phyloP scores from a whole-genome alignment of 2,797 vertebrate genomes.

The Sebastes trivittatus region DNA sequence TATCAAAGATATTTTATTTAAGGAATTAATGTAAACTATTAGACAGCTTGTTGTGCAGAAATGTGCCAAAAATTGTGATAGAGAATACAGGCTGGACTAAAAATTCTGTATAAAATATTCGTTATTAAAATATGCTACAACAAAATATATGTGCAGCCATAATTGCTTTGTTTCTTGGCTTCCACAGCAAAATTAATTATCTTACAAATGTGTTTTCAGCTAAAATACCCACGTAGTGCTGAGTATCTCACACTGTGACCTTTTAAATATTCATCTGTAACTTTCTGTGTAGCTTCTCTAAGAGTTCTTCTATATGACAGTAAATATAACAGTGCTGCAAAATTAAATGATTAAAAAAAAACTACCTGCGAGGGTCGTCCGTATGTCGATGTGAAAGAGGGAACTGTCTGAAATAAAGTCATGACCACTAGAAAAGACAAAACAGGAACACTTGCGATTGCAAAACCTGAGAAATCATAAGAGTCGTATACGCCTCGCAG shows the following conservation, averaged over 20 bases:
- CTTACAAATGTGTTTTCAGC: background rate
- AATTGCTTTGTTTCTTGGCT: background rate
- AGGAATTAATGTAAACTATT: background rate
- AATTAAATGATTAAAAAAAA: background rate
- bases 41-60: background rate
- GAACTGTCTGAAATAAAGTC: slow-evolving; percentile 68
- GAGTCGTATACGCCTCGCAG: background rate
- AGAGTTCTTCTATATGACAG: background rate
- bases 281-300: background rate
- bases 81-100: background rate
- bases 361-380: background rate
- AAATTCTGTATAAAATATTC: background rate
- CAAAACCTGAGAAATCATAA: slow-evolving; percentile 65
- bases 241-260: background rate
- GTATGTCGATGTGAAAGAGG: slow-evolving; percentile 53
- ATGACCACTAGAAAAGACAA: slow-evolving; percentile 53
- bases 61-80: background rate
- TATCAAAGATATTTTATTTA: background rate
- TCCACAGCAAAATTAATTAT: background rate
- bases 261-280: background rate
- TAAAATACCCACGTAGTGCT: background rate
- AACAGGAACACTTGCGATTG: slow-evolving; percentile 77
- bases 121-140: background rate
- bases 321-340: background rate
- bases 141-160: background rate